Base-by-base conservation (phyloP, 2,888 invertebrate genomes). In the Eupithecia tripunctaria region DNA sequence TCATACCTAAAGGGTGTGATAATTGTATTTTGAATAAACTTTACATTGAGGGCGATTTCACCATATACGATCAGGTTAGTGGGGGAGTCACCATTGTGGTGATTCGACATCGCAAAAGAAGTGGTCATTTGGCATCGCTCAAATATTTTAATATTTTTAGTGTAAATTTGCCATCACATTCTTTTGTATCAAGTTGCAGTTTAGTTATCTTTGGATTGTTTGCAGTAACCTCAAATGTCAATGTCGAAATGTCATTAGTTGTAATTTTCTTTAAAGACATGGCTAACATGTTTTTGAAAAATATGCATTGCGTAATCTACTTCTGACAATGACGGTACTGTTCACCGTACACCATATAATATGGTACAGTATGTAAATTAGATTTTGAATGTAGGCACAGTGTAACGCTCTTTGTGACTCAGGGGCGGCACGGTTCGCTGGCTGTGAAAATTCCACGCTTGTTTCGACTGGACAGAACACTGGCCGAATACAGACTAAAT, bases 381-480 rank as follows among this genome's bases (percentile, higher is more conserved):
- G 82, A 87, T 87, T 88, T 86, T 85, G 84, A 86, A 87, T 86
- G 85, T 84, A 83, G 86, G 84, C 84, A 88, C 85, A 85, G 88
- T 89, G 89, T 87, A 88, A 86, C 86, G 87, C 86, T 72, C 86
- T 88, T 89, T 89, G 89, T 92, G 91, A 91, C 86, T 91, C 90
- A 90, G 86, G 82, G 82, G 78, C 82, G 83, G 81, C 86, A 91
- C 88, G 93, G 89, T 92, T 87, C 84, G 92, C 85, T 91, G 92
- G 77, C 85, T 90, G 90, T 88, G 89, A 92, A 93, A 92, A 93
- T 91, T 90, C 83, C 87, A 88, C 84, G 85, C 86, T 88, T 81
- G 85, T 84, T 82, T 80, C 84, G 71, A 80, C 78, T 79, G 82
- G 82, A 78, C 81, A 77, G 81, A 76, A 79, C 73, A 74, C 75